A percentile compares a stretch with the other conserved stretches of the same genome.
These are phyloP conservation scores for Parauchenoglanis ngamensis DNA, from an alignment of 2,797 vertebrate genomes.

Conservation along the genomic window DNA sequence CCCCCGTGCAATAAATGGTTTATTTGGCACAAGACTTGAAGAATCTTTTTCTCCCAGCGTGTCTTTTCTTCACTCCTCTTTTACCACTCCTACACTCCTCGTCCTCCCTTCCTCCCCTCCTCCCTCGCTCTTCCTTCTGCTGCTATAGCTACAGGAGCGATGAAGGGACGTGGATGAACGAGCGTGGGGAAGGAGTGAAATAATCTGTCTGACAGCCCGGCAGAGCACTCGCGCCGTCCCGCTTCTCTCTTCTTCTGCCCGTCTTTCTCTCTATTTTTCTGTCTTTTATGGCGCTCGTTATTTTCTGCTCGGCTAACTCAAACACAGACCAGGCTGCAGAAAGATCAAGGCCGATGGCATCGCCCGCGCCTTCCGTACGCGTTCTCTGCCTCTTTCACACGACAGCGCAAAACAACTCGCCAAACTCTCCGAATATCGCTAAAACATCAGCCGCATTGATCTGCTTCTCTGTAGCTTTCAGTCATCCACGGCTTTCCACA, in stretches of 20 bases:
- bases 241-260: background rate
- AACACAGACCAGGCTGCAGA: slow-evolving; percentile 17
- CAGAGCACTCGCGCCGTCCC: slow-evolving; percentile 27
- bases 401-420: background rate
- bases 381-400: background rate
- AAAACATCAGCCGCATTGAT: slow-evolving; percentile 27
- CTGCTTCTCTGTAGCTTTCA: slow-evolving; percentile 27
- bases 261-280: background rate
- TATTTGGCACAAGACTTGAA: background rate
- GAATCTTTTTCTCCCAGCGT: slow-evolving; percentile 21
- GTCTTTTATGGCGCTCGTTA: slow-evolving; percentile 34
- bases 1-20: slow-evolving; percentile 10
- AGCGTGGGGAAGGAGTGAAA: slow-evolving; percentile 47
- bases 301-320: slow-evolving; percentile 44
- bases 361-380: background rate
- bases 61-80: slow-evolving; percentile 25
- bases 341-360: background rate
- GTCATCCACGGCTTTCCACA: slow-evolving; percentile 38
- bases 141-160: slow-evolving; percentile 43
- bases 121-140: slow-evolving; percentile 16
- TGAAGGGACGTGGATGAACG: slow-evolving; percentile 57
- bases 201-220: slow-evolving; percentile 57
- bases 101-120: background rate
- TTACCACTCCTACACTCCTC: slow-evolving; percentile 23
- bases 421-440: slow-evolving; percentile 4